Conservation (phyloP, 2,888 invertebrate genomes). For the Elysia crispata region DNA sequence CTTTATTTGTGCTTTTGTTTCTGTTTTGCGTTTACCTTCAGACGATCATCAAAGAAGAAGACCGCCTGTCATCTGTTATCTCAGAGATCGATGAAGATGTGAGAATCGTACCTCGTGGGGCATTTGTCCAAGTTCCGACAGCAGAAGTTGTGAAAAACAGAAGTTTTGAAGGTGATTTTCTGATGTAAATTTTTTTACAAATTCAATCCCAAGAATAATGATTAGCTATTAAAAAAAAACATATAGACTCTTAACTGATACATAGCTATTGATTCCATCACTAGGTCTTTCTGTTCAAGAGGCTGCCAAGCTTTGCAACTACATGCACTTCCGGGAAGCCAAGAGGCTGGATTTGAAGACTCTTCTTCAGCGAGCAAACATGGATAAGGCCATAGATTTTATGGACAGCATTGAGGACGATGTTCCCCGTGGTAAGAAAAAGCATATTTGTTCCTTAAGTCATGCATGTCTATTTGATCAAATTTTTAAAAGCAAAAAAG, state of each 20-base stretch:
- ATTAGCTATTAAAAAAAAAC: neutral
- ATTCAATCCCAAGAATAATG: neutral
- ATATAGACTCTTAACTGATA: neutral
- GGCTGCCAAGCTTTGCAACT: constrained; percentile 85
- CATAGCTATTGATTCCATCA: neutral
- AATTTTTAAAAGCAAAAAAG: neutral
- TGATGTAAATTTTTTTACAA: neutral
- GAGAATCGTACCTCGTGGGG: constrained; percentile 87
- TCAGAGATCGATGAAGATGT: constrained; percentile 80
- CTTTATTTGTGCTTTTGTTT: neutral
- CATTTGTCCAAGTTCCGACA: constrained; percentile 85
- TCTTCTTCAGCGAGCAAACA: constrained; percentile 86
- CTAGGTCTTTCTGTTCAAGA: constrained; percentile 80
- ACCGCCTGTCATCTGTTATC: constrained; percentile 76
- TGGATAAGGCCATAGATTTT: constrained; percentile 91
- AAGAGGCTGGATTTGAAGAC: constrained; percentile 83
- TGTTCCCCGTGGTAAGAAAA: constrained; percentile 83
- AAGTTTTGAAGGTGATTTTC: constrained; percentile 77
- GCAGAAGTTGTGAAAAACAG: constrained; percentile 86
- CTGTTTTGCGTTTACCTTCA: constrained; percentile 49
- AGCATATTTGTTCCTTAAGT: neutral
- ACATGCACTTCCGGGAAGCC: constrained; percentile 84
- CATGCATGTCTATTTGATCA: neutral
- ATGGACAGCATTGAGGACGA: constrained; percentile 89
- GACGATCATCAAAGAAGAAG: constrained; percentile 78